Conservation (phyloP, 2,888 invertebrate species). For the Teleogryllus oceanicus region DNA sequence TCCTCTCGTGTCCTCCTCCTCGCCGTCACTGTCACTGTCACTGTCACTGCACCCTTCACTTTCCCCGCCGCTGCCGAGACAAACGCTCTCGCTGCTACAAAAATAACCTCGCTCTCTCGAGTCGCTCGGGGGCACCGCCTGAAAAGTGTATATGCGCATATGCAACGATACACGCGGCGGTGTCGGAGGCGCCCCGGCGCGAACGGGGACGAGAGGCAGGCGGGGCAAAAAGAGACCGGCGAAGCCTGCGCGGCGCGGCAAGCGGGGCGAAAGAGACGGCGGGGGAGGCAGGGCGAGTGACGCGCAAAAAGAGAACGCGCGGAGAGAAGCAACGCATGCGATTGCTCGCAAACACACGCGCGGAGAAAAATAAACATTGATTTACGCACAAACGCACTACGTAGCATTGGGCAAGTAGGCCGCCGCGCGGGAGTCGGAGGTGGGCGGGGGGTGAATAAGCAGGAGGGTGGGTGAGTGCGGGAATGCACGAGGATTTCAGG, state of each 20-base stretch:
- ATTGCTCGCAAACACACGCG: background rate
- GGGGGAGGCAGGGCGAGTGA: background rate
- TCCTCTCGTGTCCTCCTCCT: too few species aligned
- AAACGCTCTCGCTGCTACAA: background rate
- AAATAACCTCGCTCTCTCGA: background rate
- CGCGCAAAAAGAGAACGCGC: background rate
- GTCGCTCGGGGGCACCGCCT: background rate
- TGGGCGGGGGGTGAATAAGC: too few species aligned
- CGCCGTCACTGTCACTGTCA: background rate
- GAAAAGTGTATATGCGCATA: constrained; percentile 9
- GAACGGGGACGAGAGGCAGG: background rate
- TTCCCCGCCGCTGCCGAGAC: background rate
- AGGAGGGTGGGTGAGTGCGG: too few species aligned
- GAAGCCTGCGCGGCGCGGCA: background rate
- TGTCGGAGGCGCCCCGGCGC: background rate
- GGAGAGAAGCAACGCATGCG: background rate
- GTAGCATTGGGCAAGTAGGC: too few species aligned
- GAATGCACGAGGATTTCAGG: too few species aligned
- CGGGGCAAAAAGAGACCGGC: background rate
- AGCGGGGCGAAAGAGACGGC: background rate
- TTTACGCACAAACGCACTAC: background rate
- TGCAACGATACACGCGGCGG: background rate
- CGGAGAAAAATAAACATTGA: background rate
- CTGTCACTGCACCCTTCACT: background rate
- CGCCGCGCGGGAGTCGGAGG: too few species aligned